Evolutionary conservation across 2,888 invertebrate species (phyloP), one percentile per base, ranked within the genome.

Genomic region (Micropterix aruncella): DNA sequence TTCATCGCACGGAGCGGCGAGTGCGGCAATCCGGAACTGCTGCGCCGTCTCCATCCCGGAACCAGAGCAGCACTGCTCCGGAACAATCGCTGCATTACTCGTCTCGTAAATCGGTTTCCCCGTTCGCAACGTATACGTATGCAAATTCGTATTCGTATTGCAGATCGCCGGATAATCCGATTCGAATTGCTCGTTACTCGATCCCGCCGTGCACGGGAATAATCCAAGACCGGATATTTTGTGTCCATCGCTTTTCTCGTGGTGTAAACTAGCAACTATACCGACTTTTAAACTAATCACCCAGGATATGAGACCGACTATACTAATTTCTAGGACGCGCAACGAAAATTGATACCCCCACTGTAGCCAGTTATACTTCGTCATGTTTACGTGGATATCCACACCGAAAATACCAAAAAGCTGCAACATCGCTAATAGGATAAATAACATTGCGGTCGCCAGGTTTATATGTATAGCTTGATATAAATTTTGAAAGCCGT

Each of bases 301-400:
- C 77, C 90, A 92, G 0, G 86, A 85, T 53, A 91, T 73, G 44
- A 90, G 71, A 3, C 84, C 82, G 53, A 92, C 87, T 56, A 93
- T 85, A n/a, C 83, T 79, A 40, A 93, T 79, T 64, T 94, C 94
- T 43, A 91, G 76, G 3, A 91, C 70, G 18, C 93, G 76, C 43
- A 91, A 75, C 0, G 85, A 83, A 56, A 90, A 82, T 58, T 93
- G 90, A 66, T 88, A 92, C 16, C 87, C 84, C 90, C 91, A 93
- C 71, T 92, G 84, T 2, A 91, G 73, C 94, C 94, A 94, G 48
- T 83, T 81, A 54, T 81, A 79, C 54, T 82, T 80, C 1, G 74
- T 73, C 65, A 76, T 75, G 45, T 66, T 71, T 16, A 73, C 73
- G 54, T 69, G 69, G 19, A 50, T 48, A 50, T 66, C 68, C 42